Percentiles rank a stretch among this genome's conserved stretches.
Conservation (phyloP, 2,888 invertebrate species). For the Pseudococcus viburni region DNA sequence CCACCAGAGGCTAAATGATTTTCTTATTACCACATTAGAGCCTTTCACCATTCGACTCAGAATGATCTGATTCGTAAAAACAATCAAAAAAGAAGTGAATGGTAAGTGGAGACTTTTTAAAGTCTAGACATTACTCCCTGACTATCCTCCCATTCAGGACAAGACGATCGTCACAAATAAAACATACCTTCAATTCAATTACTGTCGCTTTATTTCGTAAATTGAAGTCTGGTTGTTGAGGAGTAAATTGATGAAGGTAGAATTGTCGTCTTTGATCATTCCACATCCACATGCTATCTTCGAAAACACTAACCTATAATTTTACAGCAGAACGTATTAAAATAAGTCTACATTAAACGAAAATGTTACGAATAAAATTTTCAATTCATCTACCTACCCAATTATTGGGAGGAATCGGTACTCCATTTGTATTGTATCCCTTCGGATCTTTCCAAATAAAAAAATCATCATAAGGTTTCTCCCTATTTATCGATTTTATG, state of each 20-base stretch:
- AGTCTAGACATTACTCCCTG: no score
- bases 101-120: no score
- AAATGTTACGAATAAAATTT: no score
- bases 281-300: constrained; percentile 83
- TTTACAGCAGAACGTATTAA: no score
- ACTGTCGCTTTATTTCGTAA: constrained; percentile 80
- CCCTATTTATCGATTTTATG: constrained; percentile 76
- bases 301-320: constrained; percentile 69
- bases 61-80: no score
- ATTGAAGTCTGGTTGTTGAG: constrained; percentile 86
- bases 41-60: no score
- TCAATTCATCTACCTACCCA: constrained; percentile 67
- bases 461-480: constrained; percentile 80
- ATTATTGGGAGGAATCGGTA: constrained; percentile 67
- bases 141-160: no score
- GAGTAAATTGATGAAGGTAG: constrained; percentile 85
- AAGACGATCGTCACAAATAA: no score
- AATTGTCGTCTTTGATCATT: constrained; percentile 78
- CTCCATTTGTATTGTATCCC: constrained; percentile 69
- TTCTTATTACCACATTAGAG: no score
- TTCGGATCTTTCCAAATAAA: constrained; percentile 83
- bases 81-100: no score
- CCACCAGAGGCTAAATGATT: no score
- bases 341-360: no score
- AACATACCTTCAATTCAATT: constrained; percentile 73